phyloP scores from a whole-genome alignment of 2,888 invertebrate genomes.

The Aphodius sticticus region DNA sequence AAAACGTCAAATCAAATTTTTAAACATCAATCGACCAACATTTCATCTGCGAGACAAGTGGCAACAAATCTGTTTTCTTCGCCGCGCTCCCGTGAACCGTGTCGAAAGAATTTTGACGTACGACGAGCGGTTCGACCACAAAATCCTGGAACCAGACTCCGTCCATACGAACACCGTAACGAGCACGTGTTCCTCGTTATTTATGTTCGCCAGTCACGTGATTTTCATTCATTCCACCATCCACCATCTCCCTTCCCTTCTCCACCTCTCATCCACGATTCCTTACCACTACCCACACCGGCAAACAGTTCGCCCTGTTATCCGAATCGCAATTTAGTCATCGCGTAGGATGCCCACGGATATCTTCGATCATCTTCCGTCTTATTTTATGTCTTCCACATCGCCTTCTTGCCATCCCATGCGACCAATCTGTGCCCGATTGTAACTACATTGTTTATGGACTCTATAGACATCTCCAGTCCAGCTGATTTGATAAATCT shows the following conservation, averaged over 20 bases:
- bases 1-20: too few species aligned
- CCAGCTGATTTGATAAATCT: background rate
- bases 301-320: background rate
- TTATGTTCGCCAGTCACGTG: constrained; percentile 35
- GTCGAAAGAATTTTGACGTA: too few species aligned
- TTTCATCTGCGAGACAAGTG: too few species aligned
- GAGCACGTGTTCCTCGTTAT: constrained; percentile 31
- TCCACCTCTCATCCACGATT: background rate
- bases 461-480: background rate
- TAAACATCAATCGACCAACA: too few species aligned
- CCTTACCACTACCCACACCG: background rate
- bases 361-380: background rate
- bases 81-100: too few species aligned
- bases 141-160: background rate
- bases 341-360: constrained; percentile 20
- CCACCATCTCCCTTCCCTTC: background rate
- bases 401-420: background rate
- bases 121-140: background rate
- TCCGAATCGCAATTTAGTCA: constrained; percentile 17
- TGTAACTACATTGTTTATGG: constrained; percentile 20
- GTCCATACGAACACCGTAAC: constrained; percentile 12
- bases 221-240: constrained; percentile 32
- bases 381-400: constrained; percentile 12
- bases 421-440: background rate
- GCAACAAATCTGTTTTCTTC: too few species aligned